A percentile compares a stretch with the other conserved stretches of the same genome.
These are phyloP conservation scores for Felis catus DNA, from an alignment of 2,113 vertebrate species.

Conservation along the genomic window F.catus_Fca126_mat1.0 CM031419.1:71150001-71150500, in stretches of 20 bases:
- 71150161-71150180: conserved; percentile 49
- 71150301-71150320: neutral
- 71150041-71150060: conserved; percentile 1
- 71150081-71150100: neutral
- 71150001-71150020: neutral
- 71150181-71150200: neutral
- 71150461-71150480: neutral
- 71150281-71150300: conserved; percentile 44
- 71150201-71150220: neutral
- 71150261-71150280: conserved; percentile 48
- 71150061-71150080: conserved; percentile 41
- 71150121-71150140: neutral
- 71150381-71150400: neutral
- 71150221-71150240: neutral
- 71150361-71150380: neutral
- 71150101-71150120: too few species aligned
- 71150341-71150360: conserved; percentile 36
- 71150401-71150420: neutral
- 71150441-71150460: neutral
- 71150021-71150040: conserved; percentile 40
- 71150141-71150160: neutral
- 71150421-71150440: conserved; percentile 22
- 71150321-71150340: conserved; percentile 49
- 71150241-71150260: conserved; percentile 40
- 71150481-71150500: conserved; percentile 36